phyloP scores from a whole-genome alignment of 2,797 vertebrate species.

The Brotula barbata region DNA sequence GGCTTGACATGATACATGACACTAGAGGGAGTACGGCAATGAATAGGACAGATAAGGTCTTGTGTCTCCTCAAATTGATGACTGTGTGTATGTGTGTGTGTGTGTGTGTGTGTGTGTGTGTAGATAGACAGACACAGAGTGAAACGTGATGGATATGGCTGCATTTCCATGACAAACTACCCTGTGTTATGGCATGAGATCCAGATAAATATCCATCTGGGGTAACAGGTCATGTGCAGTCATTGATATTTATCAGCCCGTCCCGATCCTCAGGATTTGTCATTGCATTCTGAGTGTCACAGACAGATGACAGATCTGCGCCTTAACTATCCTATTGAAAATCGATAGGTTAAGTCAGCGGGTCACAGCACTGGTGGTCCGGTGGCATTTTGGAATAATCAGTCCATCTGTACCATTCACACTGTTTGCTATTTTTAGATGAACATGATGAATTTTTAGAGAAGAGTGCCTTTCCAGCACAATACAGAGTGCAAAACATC shows the following conservation, averaged over 20 bases:
- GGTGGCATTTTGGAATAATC: not conserved
- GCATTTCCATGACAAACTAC: conserved; percentile 9
- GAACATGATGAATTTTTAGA: not conserved
- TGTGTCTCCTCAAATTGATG: conserved; percentile 32
- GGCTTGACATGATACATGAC: conserved; percentile 14
- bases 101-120: conserved; percentile 1
- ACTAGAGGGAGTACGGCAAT: conserved; percentile 12
- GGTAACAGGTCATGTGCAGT: conserved; percentile 7
- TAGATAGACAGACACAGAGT: not conserved
- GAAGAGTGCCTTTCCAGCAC: not conserved
- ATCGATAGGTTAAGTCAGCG: conserved; percentile 10
- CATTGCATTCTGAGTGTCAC: not conserved
- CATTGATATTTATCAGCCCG: conserved; percentile 27
- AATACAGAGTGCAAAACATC: conserved; percentile 6
- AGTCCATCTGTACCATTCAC: not conserved
- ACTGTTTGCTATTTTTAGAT: not conserved
- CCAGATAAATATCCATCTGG: conserved; percentile 3
- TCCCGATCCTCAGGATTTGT: conserved; percentile 1
- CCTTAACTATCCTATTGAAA: not conserved
- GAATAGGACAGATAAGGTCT: conserved; percentile 23
- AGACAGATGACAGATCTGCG: not conserved
- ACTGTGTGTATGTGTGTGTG: conserved; percentile 5
- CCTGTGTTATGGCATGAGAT: not conserved
- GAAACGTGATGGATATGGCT: conserved; percentile 15
- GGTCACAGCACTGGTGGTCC: not conserved